Percentiles rank a stretch among this genome's conserved stretches.
Conservation (phyloP, 2,797 vertebrate genomes). For the Lepilemur septentrionalis region DNA sequence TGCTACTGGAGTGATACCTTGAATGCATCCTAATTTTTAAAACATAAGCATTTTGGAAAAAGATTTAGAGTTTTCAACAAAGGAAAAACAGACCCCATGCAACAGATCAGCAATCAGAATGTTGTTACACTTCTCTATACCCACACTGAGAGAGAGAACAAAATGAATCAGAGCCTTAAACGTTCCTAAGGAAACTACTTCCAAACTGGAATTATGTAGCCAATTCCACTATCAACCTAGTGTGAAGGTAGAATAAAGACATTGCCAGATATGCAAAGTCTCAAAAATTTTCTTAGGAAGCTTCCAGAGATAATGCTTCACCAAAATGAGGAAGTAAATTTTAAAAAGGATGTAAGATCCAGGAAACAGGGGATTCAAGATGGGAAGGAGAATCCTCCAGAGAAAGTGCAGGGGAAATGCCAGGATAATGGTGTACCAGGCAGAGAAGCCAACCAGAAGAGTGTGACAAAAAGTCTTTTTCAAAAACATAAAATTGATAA, state of each 20-base stretch:
- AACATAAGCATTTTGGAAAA: neutral
- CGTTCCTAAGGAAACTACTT: neutral
- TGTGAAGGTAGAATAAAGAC: neutral
- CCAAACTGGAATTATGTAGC: neutral
- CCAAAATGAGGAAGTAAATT: neutral
- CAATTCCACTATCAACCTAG: neutral
- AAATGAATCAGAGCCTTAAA: neutral
- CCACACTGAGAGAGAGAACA: neutral
- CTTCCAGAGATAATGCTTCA: neutral
- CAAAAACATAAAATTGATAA: neutral
- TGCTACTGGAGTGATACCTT: neutral
- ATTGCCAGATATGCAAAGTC: neutral
- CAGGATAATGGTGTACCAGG: accelerated
- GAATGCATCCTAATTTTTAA: neutral
- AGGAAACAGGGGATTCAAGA: neutral
- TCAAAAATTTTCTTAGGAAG: neutral
- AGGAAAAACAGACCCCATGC: neutral
- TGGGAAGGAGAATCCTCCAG: neutral
- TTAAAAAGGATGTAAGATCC: neutral
- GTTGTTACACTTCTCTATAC: neutral
- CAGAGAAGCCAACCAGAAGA: neutral
- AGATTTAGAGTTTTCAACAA: neutral
- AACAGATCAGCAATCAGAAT: neutral
- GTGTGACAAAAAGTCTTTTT: neutral
- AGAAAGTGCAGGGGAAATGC: neutral